Base-by-base conservation (phyloP, 2,797 vertebrate species). In the Pseudochirops corinnae region DNA sequence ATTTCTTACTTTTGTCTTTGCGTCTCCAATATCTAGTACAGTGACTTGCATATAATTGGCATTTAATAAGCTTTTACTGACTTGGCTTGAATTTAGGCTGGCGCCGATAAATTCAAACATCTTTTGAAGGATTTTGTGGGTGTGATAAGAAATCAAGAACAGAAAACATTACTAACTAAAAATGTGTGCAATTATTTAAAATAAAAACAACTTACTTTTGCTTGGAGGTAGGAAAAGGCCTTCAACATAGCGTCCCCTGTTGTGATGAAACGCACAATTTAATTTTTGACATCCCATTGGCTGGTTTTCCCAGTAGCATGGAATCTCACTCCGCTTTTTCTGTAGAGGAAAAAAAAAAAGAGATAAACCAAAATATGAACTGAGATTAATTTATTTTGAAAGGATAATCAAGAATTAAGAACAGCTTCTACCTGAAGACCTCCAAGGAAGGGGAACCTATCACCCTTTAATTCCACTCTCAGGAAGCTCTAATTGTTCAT, bases 251-350 rank as follows among this genome's bases (percentile, higher is more conserved):
- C 99, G 99, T 3, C 99, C 98, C 96, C 99, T 99, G 92, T 99
- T 98, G 94, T 99, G 99, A 97, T 99, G 99, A 97, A 99, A 99
- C 58, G 99, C 99, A 82, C 99, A 99, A 98, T 99, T 99, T 94
- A 99, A 97, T 97, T 99, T 99, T 97, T 99, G 99, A 98, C 99
- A 99, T 93, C 99, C 99, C 0, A 99, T 98, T 0, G 99, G 98
- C 93, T 99, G 99, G 74, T 99, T 99, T 98, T 99, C 99, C 99
- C 99, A 99, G 50, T 99, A 99, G 97, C 99, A 99, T 0, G 99
- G 97, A 12, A 99, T 99, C 97, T 99, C 99, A 96, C 99, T 99
- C 29, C 99, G 98, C 90, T 99, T 99, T 98, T 99, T 99, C 99
- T 99, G 97, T 90, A 94, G 95, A 90, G 46, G 91, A 18, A 55